These are phyloP conservation scores for Synanthedon tipuliformis DNA, from an alignment of 2,888 invertebrate species.

Conservation along the genomic window DNA sequence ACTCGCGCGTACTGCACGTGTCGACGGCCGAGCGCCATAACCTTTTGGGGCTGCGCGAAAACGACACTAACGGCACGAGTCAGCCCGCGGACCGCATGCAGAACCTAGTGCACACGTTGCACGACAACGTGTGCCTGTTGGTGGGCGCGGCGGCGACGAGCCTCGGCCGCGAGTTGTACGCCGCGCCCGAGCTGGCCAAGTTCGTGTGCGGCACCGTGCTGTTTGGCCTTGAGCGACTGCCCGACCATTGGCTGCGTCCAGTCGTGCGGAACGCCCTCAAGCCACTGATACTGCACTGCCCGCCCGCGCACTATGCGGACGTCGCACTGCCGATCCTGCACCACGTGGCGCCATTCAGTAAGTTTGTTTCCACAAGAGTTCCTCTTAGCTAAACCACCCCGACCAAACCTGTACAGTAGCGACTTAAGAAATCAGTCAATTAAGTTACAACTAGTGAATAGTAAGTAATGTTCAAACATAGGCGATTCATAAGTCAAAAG, in stretches of 20 bases:
- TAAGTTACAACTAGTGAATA: too few relatives aligned
- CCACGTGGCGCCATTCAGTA: constrained; percentile 82
- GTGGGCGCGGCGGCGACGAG: constrained; percentile 77
- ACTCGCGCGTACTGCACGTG: constrained; percentile 77
- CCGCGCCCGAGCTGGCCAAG: constrained; percentile 78
- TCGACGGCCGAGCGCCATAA: constrained; percentile 82
- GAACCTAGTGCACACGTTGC: constrained; percentile 79
- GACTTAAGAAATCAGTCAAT: too few relatives aligned
- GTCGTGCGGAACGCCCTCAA: constrained; percentile 87
- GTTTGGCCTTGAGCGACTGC: constrained; percentile 77
- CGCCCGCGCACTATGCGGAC: constrained; percentile 80
- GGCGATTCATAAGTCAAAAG: too few relatives aligned
- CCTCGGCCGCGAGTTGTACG: constrained; percentile 89
- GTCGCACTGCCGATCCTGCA: constrained; percentile 84
- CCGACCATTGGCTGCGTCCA: constrained; percentile 86
- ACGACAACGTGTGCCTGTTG: constrained; percentile 76
- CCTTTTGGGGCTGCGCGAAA: constrained; percentile 74
- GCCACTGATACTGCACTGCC: constrained; percentile 87
- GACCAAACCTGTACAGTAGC: too few relatives aligned
- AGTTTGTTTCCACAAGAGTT: constrained; percentile 33
- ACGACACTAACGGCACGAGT: constrained; percentile 67
- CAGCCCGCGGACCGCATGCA: constrained; percentile 86
- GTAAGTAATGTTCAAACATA: too few relatives aligned
- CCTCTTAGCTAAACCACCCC: too few relatives aligned
- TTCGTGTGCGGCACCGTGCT: constrained; percentile 80